Evolutionary conservation across 2,113 vertebrate species (phyloP).

Genomic region (Siphamia tubifer): DNA sequence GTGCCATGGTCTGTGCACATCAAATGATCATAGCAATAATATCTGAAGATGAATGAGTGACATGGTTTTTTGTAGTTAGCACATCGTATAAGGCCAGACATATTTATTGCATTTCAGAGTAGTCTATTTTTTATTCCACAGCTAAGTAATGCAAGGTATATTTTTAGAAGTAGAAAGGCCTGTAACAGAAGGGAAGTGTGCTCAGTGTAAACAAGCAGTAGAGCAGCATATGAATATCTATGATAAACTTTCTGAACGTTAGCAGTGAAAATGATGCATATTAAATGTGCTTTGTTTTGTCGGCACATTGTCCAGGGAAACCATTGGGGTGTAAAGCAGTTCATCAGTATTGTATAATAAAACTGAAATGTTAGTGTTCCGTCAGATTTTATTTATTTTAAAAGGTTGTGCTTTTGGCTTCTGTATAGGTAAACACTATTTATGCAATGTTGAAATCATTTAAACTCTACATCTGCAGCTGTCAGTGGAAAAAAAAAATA

Average conservation of each 20-base stretch:
- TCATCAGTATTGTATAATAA: no score
- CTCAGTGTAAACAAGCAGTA: background rate
- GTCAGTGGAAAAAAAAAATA: no score
- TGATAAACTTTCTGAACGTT: background rate
- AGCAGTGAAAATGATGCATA: constrained; percentile 7
- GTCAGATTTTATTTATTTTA: background rate
- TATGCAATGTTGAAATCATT: no score
- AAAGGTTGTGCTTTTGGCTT: background rate
- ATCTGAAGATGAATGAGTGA: background rate
- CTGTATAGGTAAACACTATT: no score
- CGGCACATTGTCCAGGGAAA: background rate
- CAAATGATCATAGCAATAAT: constrained; percentile 33
- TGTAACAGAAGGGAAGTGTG: background rate
- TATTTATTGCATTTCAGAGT: constrained; percentile 10
- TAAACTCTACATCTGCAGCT: no score
- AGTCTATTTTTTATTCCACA: constrained; percentile 38
- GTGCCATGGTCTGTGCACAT: constrained; percentile 24
- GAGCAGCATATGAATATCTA: background rate
- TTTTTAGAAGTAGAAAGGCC: constrained; percentile 17
- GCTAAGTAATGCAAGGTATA: constrained; percentile 11
- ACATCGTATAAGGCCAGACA: background rate
- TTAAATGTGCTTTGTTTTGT: background rate
- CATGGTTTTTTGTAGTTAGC: background rate
- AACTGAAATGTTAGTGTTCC: background rate
- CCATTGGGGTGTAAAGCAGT: no score